Conservation (phyloP, 2,888 invertebrate genomes). For the Allacma fusca region DNA sequence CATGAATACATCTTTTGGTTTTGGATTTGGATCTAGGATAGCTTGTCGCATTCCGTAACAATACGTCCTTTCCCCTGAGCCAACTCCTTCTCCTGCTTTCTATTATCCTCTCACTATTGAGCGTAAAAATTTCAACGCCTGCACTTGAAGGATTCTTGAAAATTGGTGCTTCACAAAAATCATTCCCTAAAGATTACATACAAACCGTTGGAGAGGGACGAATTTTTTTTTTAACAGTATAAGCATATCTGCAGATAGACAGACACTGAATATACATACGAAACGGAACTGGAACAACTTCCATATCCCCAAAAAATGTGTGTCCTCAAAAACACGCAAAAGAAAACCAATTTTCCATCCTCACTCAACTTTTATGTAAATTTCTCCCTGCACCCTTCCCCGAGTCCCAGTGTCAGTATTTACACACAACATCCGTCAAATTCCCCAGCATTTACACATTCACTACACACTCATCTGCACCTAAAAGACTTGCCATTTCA, state of each 20-base stretch:
- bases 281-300: no score
- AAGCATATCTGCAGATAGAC: no score
- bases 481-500: no score
- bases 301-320: no score
- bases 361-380: neutral
- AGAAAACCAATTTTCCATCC: conserved; percentile 20
- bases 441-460: neutral
- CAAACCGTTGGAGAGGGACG: neutral
- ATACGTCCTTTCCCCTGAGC: conserved; percentile 25
- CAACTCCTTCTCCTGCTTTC: conserved; percentile 20
- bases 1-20: conserved; percentile 36
- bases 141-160: conserved; percentile 33
- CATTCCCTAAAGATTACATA: conserved; percentile 23
- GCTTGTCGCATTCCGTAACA: conserved; percentile 32
- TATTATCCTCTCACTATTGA: conserved; percentile 32
- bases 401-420: conserved; percentile 3
- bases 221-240: no score
- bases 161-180: conserved; percentile 26
- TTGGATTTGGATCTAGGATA: neutral
- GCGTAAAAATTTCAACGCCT: conserved; percentile 30
- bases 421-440: conserved; percentile 22
- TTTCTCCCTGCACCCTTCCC: neutral
- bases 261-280: no score
- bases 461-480: no score
- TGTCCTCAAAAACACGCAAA: no score